Conservation (phyloP, 2,113 vertebrate genomes). For the Pavo muticus region DNA sequence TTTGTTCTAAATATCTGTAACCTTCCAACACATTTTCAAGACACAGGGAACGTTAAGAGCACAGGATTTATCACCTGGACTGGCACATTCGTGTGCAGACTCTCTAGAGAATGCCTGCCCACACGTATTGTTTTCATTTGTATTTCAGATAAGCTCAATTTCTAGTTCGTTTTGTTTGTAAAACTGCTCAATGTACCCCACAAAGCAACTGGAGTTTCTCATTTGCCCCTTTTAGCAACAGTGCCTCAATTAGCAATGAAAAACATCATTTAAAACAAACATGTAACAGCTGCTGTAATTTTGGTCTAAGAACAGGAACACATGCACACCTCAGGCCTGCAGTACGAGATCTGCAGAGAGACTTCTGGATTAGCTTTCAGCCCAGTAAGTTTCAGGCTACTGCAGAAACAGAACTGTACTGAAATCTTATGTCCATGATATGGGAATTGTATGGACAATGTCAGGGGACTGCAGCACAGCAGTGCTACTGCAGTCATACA, state of each 20-base stretch:
- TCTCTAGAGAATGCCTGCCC: not conserved
- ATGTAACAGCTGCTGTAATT: not conserved
- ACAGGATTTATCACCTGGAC: not conserved
- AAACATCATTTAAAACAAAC: not conserved
- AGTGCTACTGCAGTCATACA: not conserved
- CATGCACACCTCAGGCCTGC: not conserved
- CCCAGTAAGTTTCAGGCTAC: not conserved
- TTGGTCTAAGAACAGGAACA: not conserved
- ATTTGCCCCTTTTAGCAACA: not conserved
- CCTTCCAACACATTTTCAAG: fast-evolving
- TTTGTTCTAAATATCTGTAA: not conserved
- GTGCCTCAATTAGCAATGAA: not conserved
- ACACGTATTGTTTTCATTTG: not conserved
- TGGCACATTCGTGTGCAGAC: not conserved
- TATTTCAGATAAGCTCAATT: not conserved
- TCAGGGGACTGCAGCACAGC: not conserved
- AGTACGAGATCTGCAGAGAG: not conserved
- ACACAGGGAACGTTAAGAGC: not conserved
- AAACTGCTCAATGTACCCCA: not conserved
- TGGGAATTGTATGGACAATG: not conserved
- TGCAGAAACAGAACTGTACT: not conserved
- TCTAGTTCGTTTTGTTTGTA: not conserved
- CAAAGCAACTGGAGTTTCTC: not conserved
- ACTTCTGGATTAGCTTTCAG: not conserved
- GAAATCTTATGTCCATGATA: not conserved